Conservation (phyloP, 2,113 vertebrate species). For the Grammomys dolichurus region DNA sequence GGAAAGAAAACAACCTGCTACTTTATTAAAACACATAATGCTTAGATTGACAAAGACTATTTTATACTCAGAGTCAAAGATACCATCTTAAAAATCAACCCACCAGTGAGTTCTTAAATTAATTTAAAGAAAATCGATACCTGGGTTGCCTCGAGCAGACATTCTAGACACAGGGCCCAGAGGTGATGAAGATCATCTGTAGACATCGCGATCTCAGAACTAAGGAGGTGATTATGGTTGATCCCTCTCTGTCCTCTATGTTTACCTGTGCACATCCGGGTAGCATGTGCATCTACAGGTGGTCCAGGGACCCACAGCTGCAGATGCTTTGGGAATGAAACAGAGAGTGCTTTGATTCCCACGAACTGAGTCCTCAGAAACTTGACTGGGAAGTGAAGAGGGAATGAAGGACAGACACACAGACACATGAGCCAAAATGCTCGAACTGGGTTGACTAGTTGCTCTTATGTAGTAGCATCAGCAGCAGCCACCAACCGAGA, state of each 20-base stretch:
- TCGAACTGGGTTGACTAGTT: neutral
- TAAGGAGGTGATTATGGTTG: neutral
- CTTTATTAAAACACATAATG: neutral
- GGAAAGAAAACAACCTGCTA: neutral
- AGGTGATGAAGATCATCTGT: neutral
- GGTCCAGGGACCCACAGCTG: neutral
- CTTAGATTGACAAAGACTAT: neutral
- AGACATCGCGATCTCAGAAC: no score
- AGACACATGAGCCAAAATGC: neutral
- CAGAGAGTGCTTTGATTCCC: no score
- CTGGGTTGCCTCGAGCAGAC: neutral
- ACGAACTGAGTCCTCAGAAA: neutral
- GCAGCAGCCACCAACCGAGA: neutral
- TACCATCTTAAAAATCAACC: neutral
- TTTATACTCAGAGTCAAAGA: neutral
- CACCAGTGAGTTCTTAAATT: neutral
- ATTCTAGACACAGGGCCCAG: neutral
- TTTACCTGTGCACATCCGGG: neutral
- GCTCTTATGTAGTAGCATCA: neutral
- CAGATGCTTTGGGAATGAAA: neutral
- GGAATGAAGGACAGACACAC: neutral
- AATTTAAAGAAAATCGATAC: neutral
- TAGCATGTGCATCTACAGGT: neutral
- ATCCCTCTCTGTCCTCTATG: neutral
- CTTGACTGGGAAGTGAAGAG: no score